Evolutionary conservation across 2,888 invertebrate species (phyloP).

Genomic region (Diploptera punctata): DNA sequence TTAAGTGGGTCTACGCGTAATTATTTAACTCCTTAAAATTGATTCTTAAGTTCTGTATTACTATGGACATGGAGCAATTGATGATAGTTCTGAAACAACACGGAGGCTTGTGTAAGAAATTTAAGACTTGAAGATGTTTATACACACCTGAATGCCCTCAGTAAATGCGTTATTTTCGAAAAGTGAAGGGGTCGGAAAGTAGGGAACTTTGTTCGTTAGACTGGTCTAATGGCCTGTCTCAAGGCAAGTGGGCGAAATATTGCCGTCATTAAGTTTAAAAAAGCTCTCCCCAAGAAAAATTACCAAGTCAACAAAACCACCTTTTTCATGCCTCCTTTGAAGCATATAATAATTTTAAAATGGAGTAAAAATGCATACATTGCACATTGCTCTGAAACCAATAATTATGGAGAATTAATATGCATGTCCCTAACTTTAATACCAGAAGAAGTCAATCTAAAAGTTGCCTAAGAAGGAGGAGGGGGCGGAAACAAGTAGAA

Average conservation of each 20-base stretch:
- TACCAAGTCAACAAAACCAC: slow-evolving; percentile 50
- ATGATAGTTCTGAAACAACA: too few species aligned
- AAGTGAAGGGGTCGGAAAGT: not conserved
- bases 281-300: slow-evolving; percentile 48
- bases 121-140: too few species aligned
- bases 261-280: slow-evolving; percentile 50
- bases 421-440: slow-evolving; percentile 47
- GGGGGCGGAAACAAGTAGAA: slow-evolving; percentile 31
- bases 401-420: slow-evolving; percentile 51
- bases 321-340: slow-evolving; percentile 41
- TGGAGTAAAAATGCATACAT: slow-evolving; percentile 49
- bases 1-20: too few species aligned
- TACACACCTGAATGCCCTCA: not conserved
- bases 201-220: slow-evolving; percentile 40
- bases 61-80: too few species aligned
- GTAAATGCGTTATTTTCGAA: not conserved
- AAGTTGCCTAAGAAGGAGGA: slow-evolving; percentile 42
- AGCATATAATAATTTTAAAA: slow-evolving; percentile 43
- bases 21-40: too few species aligned
- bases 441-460: slow-evolving; percentile 44
- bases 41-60: too few species aligned
- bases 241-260: slow-evolving; percentile 48
- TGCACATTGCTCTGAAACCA: slow-evolving; percentile 47
- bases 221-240: slow-evolving; percentile 50
- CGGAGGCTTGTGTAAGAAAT: too few species aligned